Evolutionary conservation across 1,140 invertebrate genomes (phyloP).

Genomic region (Leptopilina clavipes): DNA sequence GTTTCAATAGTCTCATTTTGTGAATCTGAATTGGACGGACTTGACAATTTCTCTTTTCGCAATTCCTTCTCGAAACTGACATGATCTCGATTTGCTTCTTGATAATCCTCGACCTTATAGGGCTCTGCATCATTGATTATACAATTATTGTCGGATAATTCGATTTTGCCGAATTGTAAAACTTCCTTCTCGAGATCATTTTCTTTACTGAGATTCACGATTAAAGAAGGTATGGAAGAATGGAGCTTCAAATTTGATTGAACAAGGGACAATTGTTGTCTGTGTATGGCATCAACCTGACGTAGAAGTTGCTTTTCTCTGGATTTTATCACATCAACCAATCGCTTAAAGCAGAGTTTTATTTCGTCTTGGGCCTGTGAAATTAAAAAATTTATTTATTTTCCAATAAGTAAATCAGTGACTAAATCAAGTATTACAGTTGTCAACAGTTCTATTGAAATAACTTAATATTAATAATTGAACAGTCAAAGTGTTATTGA

Average conservation of each 20-base stretch:
- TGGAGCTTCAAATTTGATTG: slow-evolving; percentile 64
- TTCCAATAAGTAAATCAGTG: too few relatives aligned
- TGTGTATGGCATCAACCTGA: slow-evolving; percentile 76
- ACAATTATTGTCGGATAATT: slow-evolving; percentile 72
- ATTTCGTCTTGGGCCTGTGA: slow-evolving; percentile 73
- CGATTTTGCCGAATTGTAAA: slow-evolving; percentile 73
- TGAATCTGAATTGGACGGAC: not conserved
- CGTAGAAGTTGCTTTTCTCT: slow-evolving; percentile 75
- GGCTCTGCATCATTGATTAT: slow-evolving; percentile 69
- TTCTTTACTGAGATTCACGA: slow-evolving; percentile 65
- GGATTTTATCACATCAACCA: slow-evolving; percentile 69
- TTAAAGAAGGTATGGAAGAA: slow-evolving; percentile 59
- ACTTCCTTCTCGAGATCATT: slow-evolving; percentile 70
- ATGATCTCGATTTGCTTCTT: slow-evolving; percentile 70
- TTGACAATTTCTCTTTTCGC: slow-evolving; percentile 42
- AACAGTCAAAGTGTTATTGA: too few relatives aligned
- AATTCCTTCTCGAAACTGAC: slow-evolving; percentile 75
- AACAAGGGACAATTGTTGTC: slow-evolving; percentile 69
- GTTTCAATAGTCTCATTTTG: not conserved
- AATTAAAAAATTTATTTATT: slow-evolving; percentile 42
- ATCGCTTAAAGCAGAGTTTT: slow-evolving; percentile 71
- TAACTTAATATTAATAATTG: too few relatives aligned
- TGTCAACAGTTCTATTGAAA: too few relatives aligned
- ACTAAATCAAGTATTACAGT: too few relatives aligned
- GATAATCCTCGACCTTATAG: slow-evolving; percentile 71